Percentiles rank a stretch among this genome's conserved stretches.
Evolutionary conservation across 2,113 vertebrate genomes (phyloP).

Genomic region (Salvelinus fontinalis): DNA sequence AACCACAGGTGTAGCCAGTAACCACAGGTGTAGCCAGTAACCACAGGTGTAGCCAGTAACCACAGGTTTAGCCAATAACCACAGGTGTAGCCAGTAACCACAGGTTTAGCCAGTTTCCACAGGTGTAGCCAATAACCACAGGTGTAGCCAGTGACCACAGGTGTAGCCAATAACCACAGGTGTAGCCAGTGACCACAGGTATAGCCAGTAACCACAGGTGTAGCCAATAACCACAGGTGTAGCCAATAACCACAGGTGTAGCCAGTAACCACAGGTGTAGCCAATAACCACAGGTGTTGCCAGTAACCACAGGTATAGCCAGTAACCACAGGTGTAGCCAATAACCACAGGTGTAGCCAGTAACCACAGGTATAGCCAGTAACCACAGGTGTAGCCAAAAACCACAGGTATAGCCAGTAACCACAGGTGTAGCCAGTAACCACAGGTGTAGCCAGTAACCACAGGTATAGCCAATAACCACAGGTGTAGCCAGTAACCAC

Average conservation of each 20-base stretch:
- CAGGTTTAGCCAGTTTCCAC: not conserved
- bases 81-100: no score
- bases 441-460: no score
- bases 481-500: not conserved
- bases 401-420: not conserved
- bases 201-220: not conserved
- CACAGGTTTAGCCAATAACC: not conserved
- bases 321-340: not conserved
- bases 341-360: not conserved
- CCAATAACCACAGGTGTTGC: not conserved
- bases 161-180: not conserved
- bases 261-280: not conserved
- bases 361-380: not conserved
- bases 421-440: not conserved
- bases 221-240: not conserved
- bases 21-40: not conserved
- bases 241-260: not conserved
- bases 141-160: no score
- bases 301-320: not conserved
- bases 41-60: not conserved
- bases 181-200: not conserved
- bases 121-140: no score
- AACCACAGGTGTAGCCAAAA: not conserved
- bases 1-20: not conserved
- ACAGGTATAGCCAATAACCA: not conserved